Conservation (phyloP, 2,797 vertebrate species). For the Tokudaia muenninki region DNA sequence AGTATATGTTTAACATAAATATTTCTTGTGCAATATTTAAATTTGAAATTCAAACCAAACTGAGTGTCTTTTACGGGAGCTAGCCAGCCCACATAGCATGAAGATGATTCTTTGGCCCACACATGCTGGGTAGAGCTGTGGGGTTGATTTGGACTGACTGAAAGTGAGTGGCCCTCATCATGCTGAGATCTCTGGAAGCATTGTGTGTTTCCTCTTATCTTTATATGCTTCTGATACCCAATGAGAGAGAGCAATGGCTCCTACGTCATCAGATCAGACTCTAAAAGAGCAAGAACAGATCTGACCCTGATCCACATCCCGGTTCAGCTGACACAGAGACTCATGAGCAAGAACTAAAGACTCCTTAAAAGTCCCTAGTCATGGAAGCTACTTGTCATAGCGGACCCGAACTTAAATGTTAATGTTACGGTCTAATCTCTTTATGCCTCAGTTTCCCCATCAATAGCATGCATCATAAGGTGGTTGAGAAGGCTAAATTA, state of each 20-base stretch:
- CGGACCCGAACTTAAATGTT: neutral
- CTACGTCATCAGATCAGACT: neutral
- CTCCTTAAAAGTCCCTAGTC: neutral
- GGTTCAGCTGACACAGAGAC: neutral
- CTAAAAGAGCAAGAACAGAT: neutral
- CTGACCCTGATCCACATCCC: neutral
- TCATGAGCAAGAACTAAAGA: neutral
- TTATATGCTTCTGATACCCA: neutral
- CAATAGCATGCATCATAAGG: neutral
- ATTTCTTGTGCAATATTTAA: neutral
- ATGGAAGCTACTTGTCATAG: neutral
- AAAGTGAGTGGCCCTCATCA: accelerated
- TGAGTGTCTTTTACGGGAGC: neutral
- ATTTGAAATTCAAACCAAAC: conserved; percentile 54
- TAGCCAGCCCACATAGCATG: too few species aligned
- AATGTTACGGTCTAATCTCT: neutral
- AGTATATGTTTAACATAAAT: neutral
- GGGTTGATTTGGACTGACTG: neutral
- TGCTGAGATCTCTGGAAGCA: neutral
- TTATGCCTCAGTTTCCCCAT: neutral
- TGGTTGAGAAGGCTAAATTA: neutral
- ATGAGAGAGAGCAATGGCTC: neutral
- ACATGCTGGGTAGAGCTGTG: accelerated
- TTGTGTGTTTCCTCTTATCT: neutral
- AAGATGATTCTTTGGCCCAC: neutral